phyloP scores from a whole-genome alignment of 2,797 vertebrate genomes.

The Acestrorhynchus altus region DNA sequence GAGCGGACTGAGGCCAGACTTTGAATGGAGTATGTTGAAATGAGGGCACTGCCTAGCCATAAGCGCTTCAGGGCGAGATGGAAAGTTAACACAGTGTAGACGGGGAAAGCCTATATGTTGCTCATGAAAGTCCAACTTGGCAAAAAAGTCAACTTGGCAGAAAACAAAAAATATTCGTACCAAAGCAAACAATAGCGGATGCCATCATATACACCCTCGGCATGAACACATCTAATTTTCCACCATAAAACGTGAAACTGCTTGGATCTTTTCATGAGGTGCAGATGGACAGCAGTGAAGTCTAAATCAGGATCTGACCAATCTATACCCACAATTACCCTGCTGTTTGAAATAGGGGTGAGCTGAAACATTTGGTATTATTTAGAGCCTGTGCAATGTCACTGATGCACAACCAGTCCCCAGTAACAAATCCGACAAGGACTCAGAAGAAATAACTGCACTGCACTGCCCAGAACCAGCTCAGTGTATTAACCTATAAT shows the following conservation, averaged over 20 bases:
- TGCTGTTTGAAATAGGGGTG: constrained; percentile 56
- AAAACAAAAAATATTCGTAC: constrained; percentile 51
- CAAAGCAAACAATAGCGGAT: constrained; percentile 61
- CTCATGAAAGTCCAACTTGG: constrained; percentile 39
- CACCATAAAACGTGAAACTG: constrained; percentile 56
- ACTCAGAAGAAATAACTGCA: constrained; percentile 56
- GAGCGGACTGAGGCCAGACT: neutral
- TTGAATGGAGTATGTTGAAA: constrained; percentile 25
- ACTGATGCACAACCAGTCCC: constrained; percentile 58
- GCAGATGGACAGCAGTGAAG: constrained; percentile 59
- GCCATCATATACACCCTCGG: constrained; percentile 54
- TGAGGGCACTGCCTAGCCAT: neutral
- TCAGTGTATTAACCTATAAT: constrained; percentile 58
- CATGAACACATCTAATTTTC: constrained; percentile 61
- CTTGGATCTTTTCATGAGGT: constrained; percentile 58
- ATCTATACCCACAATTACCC: constrained; percentile 58
- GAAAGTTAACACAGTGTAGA: constrained; percentile 48
- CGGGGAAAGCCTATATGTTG: constrained; percentile 33
- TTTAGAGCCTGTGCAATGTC: constrained; percentile 56
- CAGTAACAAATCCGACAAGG: constrained; percentile 60
- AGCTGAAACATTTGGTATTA: constrained; percentile 62
- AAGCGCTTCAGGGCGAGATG: constrained; percentile 28
- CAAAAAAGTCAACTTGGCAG: constrained; percentile 47
- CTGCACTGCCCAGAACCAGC: constrained; percentile 50
- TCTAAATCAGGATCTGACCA: constrained; percentile 58